Evolutionary conservation across 2,888 invertebrate species (phyloP), one percentile per base, ranked within the genome.

Genomic region (Eumacrocentrus americanus): DNA sequence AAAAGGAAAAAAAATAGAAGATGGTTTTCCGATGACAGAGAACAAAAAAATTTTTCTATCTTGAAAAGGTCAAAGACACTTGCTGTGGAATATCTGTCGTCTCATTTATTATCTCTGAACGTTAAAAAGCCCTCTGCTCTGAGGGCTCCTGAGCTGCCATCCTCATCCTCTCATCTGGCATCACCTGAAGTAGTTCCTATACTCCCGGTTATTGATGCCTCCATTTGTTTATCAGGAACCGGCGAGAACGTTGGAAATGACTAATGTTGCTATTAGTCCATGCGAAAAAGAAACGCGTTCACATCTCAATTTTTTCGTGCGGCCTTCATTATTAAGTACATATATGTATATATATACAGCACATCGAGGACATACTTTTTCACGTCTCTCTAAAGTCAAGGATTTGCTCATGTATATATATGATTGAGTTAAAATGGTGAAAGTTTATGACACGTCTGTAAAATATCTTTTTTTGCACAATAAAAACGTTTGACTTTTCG

Each of bases 261-360:
- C 71, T 76, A 75, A 78, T 78, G 77, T 69, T 71, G 74, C 76
- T 76, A 76, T 78, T 78, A 78, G 75, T 67, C 57, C 62, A 58
- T 57, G 58, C 66, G 66, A 69, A 72, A 71, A 71, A 47, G 34
- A 38, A 57, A 38, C 37, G 23, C 7, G 16, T 68, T 64, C 63
- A 69, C 72, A 69, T 71, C 71, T 72, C 71, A 72, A 74, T 73
- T 67, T 67, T 67, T 69, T 63, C 63, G 29, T 29, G 9, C 5
- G 9, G 29, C 4, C 4, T 29, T 29, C 9, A 4, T 29, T 9
- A 29, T 29, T 16, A 48, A 48, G 23, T 48, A 22, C 16, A 12
- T 2, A 29, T 25, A 14, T 25, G 23, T 12, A 29, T n/a, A n/a
- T n/a, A n/a, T n/a, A n/a, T n/a, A n/a, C n/a, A n/a, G n/a, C n/a